Conservation (phyloP, 2,888 invertebrate species). For the Prosapia bicincta region DNA sequence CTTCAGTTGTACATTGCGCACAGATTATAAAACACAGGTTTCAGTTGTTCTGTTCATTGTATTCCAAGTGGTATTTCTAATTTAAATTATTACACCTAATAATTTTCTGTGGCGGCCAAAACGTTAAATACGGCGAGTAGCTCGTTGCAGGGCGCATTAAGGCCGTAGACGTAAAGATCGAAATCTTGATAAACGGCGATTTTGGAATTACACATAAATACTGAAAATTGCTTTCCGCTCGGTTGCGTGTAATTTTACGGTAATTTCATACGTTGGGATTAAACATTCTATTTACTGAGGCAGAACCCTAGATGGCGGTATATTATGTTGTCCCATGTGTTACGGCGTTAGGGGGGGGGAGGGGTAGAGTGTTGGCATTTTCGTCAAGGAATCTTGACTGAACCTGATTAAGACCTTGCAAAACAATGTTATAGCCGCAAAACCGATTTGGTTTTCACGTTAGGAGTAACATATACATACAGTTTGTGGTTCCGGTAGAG, state of each 20-base stretch:
- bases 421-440: no score
- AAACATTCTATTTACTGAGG: not conserved
- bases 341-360: not conserved
- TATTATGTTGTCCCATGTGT: not conserved
- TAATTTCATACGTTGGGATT: not conserved
- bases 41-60: no score
- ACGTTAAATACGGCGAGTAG: not conserved
- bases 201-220: not conserved
- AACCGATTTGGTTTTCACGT: no score
- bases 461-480: no score
- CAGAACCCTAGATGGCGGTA: not conserved
- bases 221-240: not conserved
- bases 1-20: no score
- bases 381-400: no score
- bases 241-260: not conserved
- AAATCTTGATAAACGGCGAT: not conserved
- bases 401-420: no score
- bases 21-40: no score
- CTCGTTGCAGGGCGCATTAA: not conserved
- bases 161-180: not conserved
- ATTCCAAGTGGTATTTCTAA: no score
- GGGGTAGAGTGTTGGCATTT: not conserved
- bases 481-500: no score
- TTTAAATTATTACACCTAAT: no score
- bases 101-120: no score